phyloP scores from a whole-genome alignment of 2,113 vertebrate genomes.

The Sceloporus tristichus region DNA sequence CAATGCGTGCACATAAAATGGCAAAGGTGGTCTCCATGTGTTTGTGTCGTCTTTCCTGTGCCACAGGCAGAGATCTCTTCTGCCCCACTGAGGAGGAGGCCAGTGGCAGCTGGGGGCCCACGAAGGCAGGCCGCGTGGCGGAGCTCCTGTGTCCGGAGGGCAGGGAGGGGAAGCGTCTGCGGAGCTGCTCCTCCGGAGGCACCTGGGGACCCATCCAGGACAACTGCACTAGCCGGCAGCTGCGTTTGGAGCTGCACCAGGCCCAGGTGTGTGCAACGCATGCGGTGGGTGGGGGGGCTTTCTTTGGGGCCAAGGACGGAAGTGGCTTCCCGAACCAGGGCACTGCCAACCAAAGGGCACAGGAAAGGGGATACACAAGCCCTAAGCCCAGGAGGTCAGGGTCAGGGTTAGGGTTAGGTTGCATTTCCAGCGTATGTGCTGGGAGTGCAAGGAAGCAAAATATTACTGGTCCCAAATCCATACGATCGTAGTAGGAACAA shows the following conservation, averaged over 20 bases:
- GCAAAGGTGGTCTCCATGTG: too few species aligned
- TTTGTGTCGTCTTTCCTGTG: not conserved
- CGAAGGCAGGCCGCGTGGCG: slow-evolving; percentile 61
- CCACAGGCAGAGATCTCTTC: slow-evolving; percentile 54
- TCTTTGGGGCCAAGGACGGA: not conserved
- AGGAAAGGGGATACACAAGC: too few species aligned
- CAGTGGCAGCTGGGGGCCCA: slow-evolving; percentile 53
- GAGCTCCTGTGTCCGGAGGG: slow-evolving; percentile 50
- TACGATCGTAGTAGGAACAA: too few species aligned
- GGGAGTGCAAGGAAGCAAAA: too few species aligned
- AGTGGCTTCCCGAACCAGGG: not conserved
- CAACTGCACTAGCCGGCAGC: slow-evolving; percentile 43
- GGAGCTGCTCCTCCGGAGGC: slow-evolving; percentile 45
- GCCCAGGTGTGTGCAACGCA: slow-evolving; percentile 45
- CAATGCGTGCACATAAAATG: too few species aligned
- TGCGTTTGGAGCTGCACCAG: slow-evolving; percentile 38
- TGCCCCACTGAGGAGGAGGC: slow-evolving; percentile 55
- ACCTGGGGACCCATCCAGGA: slow-evolving; percentile 47
- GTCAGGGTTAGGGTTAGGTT: too few species aligned
- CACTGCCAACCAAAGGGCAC: too few species aligned
- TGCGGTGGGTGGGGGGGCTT: not conserved
- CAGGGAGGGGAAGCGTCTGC: slow-evolving; percentile 44
- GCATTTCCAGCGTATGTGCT: too few species aligned
- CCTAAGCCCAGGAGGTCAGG: too few species aligned
- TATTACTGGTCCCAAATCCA: too few species aligned